Evolutionary conservation across 2,797 vertebrate species (phyloP).

Genomic region (Halcyon leucocephala): DNA sequence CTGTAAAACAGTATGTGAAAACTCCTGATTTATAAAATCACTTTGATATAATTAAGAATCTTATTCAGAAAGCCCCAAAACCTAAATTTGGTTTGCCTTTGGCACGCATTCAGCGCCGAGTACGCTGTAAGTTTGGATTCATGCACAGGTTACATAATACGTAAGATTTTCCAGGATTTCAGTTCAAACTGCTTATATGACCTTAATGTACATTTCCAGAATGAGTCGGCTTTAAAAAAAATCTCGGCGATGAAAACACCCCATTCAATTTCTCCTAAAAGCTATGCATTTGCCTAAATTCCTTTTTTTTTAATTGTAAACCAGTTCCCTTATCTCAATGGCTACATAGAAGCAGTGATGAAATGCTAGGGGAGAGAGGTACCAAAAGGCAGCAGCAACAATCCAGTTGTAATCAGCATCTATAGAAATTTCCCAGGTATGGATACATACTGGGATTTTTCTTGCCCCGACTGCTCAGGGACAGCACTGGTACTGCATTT

Average conservation of each 20-base stretch:
- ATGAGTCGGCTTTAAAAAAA: constrained; percentile 24
- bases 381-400: constrained; percentile 32
- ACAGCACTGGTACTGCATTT: constrained; percentile 74
- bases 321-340: constrained; percentile 11
- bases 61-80: constrained; percentile 38
- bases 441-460: constrained; percentile 64
- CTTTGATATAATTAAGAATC: constrained; percentile 51
- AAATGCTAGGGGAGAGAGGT: constrained; percentile 19
- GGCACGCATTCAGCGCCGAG: not conserved
- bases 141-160: constrained; percentile 6
- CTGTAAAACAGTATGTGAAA: constrained; percentile 55
- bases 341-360: not conserved
- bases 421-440: constrained; percentile 71
- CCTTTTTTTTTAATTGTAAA: not conserved
- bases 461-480: constrained; percentile 69
- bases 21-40: constrained; percentile 44
- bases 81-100: constrained; percentile 28
- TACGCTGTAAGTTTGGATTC: not conserved
- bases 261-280: constrained; percentile 32
- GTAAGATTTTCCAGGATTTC: constrained; percentile 34
- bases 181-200: constrained; percentile 8
- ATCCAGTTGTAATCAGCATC: constrained; percentile 55
- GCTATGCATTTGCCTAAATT: constrained; percentile 17
- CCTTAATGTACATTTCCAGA: constrained; percentile 27
- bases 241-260: constrained; percentile 34